Conservation (phyloP, 2,797 vertebrate species). For the Hephaestus fuliginosus region DNA sequence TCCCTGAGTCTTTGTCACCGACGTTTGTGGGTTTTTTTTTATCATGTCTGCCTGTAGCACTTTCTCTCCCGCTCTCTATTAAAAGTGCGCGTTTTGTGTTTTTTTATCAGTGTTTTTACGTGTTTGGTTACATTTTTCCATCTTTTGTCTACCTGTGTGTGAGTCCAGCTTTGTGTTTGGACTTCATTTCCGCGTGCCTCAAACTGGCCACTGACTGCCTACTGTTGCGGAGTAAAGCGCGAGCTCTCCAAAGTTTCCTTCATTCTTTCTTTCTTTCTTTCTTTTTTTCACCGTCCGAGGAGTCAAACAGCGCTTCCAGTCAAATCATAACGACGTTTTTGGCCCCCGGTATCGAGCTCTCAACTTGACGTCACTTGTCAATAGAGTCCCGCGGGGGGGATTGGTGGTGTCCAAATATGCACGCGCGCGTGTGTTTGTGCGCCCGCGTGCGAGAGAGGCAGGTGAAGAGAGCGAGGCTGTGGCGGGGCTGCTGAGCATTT, state of each 20-base stretch:
- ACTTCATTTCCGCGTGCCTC: conserved; percentile 79
- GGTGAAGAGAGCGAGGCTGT: conserved; percentile 29
- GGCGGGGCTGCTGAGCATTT: no score
- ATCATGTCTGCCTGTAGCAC: fast-evolving
- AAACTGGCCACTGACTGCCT: conserved; percentile 11
- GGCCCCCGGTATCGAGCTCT: conserved; percentile 31
- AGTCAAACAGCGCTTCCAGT: not conserved
- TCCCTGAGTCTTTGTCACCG: not conserved
- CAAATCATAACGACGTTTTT: not conserved
- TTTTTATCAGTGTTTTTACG: no score
- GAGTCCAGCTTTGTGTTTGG: conserved; percentile 21
- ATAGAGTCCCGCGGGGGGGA: conserved; percentile 25
- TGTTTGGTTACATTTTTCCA: not conserved
- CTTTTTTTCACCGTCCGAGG: not conserved
- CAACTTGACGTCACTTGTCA: conserved; percentile 58
- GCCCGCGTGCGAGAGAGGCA: conserved; percentile 39
- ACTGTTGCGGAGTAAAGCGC: conserved; percentile 15
- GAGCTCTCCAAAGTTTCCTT: conserved; percentile 47
- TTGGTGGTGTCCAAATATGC: not conserved
- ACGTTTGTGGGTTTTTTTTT: not conserved
- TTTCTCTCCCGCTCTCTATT: not conserved
- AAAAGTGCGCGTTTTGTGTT: not conserved
- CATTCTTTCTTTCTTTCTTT: not conserved
- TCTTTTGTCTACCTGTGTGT: conserved; percentile 2
- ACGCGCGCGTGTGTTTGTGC: not conserved